Base-by-base conservation (phyloP, 2,797 vertebrate genomes). In the Merluccius polli region DNA sequence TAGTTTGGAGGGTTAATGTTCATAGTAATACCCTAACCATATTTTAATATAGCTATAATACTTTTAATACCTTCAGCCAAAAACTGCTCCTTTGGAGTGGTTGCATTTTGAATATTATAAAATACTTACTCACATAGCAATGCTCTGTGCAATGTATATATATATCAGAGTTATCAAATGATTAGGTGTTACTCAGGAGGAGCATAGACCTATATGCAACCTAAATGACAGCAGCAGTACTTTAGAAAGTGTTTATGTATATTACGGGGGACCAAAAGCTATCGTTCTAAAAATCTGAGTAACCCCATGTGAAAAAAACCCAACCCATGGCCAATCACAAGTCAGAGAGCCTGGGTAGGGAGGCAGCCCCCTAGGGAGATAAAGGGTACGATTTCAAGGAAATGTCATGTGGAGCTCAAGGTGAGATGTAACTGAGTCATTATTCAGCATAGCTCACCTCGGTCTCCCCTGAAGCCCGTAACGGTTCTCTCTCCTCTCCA, bases 351-450 rank as follows among this genome's bases (percentile, higher is more conserved):
- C 27, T 6, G 12, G 44, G 3, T 52, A 6, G 11, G 24, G 33
- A 72, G 36, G 21, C 74, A 80, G 78, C 48, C 77, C 59, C n/a
- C 59, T 65, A 3, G 59, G 12, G n/a, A 65, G n/a, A 13, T 27
- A 65, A 29, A 27, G 59, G 59, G 52, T 59, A 0, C 6, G 76
- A 73, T 84, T 72, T 86, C 72, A 81, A 84, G 79, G 70, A 86
- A 86, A 88, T 85, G 81, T 27, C n/a, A 27, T 33, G 82, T 82
- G 78, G 85, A 81, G 78, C 85, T 88, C 81, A 89, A 89, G 88
- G 86, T 90, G 81, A 89, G 76, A 84, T 36, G 33, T 77, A 67
- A 85, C 81, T 69, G 27, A 79, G 80, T 76, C 77, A 79, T 90
- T 71, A 83, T 88, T 86, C 84, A 80, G 77, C 74, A 71, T 70